Evolutionary conservation across 2,888 invertebrate species (phyloP).

Genomic region (Celastrina argiolus): DNA sequence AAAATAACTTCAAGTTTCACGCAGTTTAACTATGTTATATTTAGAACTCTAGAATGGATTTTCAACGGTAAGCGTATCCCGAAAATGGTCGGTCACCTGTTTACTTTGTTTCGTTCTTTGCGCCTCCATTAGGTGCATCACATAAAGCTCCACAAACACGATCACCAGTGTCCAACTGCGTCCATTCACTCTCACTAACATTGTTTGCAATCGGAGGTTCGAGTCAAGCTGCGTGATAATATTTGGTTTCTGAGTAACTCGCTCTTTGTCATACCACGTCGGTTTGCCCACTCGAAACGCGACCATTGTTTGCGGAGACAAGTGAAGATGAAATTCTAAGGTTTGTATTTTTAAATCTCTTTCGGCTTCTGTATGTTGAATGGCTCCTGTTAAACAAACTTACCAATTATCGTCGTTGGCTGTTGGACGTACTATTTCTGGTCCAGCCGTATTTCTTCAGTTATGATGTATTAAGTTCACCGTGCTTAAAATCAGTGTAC

Average conservation of each 20-base stretch:
- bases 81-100: not conserved
- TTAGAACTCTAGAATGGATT: too few species aligned
- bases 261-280: slow-evolving; percentile 55
- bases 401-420: slow-evolving; percentile 54
- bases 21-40: too few species aligned
- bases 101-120: slow-evolving; percentile 22
- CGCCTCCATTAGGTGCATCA: slow-evolving; percentile 28
- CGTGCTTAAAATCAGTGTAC: slow-evolving; percentile 24
- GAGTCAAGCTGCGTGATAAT: slow-evolving; percentile 67
- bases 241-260: slow-evolving; percentile 64
- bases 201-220: slow-evolving; percentile 48
- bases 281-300: slow-evolving; percentile 59
- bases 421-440: slow-evolving; percentile 33
- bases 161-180: slow-evolving; percentile 28
- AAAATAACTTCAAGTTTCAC: too few species aligned
- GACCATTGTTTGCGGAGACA: slow-evolving; percentile 57
- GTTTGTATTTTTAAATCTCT: slow-evolving; percentile 67
- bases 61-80: not conserved
- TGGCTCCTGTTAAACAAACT: slow-evolving; percentile 67
- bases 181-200: slow-evolving; percentile 38
- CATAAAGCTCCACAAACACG: slow-evolving; percentile 28
- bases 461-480: not conserved
- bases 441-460: slow-evolving; percentile 33
- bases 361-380: slow-evolving; percentile 71
- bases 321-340: slow-evolving; percentile 58